Evolutionary conservation across 2,797 vertebrate species (phyloP).

Genomic region (Pampus argenteus): DNA sequence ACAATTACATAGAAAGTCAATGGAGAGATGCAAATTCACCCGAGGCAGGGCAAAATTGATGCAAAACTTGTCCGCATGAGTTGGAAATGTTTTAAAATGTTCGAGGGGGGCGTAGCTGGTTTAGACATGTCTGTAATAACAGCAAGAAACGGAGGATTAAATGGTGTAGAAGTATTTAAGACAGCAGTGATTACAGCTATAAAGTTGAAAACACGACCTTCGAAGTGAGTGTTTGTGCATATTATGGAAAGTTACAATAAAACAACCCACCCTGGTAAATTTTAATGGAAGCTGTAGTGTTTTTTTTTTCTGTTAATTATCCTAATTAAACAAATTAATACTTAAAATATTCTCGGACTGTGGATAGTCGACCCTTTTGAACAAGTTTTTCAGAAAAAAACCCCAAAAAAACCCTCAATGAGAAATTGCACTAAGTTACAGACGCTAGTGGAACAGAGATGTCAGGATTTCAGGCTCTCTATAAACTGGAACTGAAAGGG

Average conservation of each 20-base stretch:
- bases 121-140: too few species aligned
- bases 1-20: not conserved
- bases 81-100: too few species aligned
- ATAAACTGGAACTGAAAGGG: constrained; percentile 47
- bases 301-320: not conserved
- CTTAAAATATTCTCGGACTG: too few species aligned
- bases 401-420: too few species aligned
- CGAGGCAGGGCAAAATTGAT: not conserved
- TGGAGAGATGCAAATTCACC: not conserved
- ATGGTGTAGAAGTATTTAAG: not conserved
- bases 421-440: too few species aligned
- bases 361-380: too few species aligned
- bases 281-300: not conserved
- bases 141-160: too few species aligned
- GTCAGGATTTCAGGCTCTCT: not conserved
- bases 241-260: not conserved
- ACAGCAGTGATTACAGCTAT: not conserved
- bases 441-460: too few species aligned
- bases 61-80: not conserved
- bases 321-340: not conserved
- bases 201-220: too few species aligned
- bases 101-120: too few species aligned
- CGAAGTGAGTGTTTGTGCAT: not conserved
- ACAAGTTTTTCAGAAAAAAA: too few species aligned
- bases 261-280: not conserved